Conservation (phyloP, 2,888 invertebrate genomes). For the Diploptera punctata region DNA sequence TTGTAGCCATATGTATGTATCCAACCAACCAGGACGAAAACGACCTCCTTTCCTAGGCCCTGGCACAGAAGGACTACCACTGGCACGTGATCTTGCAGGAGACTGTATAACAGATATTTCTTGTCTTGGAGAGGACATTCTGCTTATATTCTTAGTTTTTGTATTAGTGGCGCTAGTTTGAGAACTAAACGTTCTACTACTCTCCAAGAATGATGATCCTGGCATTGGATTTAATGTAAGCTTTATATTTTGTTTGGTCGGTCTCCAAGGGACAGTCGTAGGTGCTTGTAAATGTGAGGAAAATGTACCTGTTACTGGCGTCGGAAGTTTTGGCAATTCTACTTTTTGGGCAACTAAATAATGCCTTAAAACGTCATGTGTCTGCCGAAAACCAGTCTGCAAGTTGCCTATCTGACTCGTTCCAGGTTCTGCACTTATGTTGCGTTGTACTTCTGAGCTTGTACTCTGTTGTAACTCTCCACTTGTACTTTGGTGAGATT, state of each 20-base stretch:
- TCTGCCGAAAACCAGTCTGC: neutral
- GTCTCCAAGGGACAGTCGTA: neutral
- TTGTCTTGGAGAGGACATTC: conserved; percentile 48
- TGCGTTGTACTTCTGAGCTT: neutral
- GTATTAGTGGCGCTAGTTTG: neutral
- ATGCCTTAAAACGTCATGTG: conserved; percentile 34
- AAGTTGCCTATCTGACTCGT: neutral
- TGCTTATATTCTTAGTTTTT: conserved; percentile 43
- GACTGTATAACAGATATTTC: conserved; percentile 54
- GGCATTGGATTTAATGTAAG: neutral
- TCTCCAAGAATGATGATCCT: conserved; percentile 3
- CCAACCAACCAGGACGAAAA: conserved; percentile 72
- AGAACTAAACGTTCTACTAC: neutral
- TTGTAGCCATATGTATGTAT: conserved; percentile 74
- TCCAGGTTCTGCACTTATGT: neutral
- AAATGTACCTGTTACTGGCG: conserved; percentile 46
- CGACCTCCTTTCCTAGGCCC: conserved; percentile 65
- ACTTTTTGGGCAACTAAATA: conserved; percentile 43
- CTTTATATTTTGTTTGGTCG: neutral
- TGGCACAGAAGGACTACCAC: conserved; percentile 40
- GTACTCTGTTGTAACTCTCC: neutral
- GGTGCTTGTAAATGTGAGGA: conserved; percentile 42
- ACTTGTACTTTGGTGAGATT: conserved; percentile 9
- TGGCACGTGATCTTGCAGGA: conserved; percentile 37
- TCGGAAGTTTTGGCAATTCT: conserved; percentile 46